phyloP scores from a whole-genome alignment of 2,797 vertebrate species.

The Bufotes viridis region DNA sequence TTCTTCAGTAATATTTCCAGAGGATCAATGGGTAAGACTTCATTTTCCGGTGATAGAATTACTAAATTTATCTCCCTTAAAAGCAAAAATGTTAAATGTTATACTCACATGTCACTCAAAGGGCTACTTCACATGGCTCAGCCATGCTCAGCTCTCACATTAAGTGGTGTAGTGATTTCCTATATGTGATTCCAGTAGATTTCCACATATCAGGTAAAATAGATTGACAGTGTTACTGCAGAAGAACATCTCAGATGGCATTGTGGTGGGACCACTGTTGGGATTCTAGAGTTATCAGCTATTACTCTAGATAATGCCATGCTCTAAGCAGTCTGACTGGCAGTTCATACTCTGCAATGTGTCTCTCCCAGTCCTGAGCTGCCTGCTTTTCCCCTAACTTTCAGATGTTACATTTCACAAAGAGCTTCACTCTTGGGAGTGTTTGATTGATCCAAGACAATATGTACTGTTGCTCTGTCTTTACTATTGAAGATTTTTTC shows the following conservation, averaged over 20 bases:
- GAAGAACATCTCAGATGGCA: background rate
- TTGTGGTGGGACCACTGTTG: background rate
- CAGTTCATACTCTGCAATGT: background rate
- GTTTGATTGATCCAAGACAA: background rate
- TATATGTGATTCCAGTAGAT: too few species aligned
- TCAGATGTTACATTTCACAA: constrained; percentile 18
- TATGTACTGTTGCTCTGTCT: background rate
- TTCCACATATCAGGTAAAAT: background rate
- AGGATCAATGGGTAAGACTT: too few species aligned
- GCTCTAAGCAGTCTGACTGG: background rate
- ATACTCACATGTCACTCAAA: too few species aligned
- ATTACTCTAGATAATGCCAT: background rate
- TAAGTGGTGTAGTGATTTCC: too few species aligned
- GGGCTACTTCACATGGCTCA: too few species aligned
- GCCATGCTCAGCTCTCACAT: too few species aligned
- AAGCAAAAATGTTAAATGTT: too few species aligned
- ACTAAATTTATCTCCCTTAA: too few species aligned
- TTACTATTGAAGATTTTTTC: background rate
- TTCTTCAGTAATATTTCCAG: too few species aligned
- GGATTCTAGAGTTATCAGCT: background rate
- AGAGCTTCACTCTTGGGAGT: background rate
- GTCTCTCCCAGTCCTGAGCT: background rate
- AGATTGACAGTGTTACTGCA: background rate
- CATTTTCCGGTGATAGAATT: too few species aligned
- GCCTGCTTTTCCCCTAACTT: background rate